phyloP scores from a whole-genome alignment of 2,797 vertebrate genomes.

The Chaetodon trifasciatus region DNA sequence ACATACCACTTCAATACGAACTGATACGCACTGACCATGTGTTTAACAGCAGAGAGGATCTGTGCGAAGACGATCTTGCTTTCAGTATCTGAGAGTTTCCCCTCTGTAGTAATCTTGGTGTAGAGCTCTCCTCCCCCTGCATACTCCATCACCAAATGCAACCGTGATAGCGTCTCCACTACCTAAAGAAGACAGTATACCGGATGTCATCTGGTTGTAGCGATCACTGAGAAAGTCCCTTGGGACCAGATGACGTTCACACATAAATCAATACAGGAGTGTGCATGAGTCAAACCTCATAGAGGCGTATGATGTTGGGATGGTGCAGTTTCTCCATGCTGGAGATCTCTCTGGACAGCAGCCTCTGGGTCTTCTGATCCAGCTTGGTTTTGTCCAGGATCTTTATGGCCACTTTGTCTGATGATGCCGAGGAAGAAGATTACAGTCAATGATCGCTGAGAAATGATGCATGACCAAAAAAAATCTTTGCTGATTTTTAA shows the following conservation, averaged over 20 bases:
- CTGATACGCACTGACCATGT: constrained; percentile 90
- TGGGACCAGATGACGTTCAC: not conserved
- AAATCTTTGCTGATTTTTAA: no score
- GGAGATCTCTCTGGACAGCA: constrained; percentile 96
- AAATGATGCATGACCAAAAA: not conserved
- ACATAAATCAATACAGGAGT: not conserved
- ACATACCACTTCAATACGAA: not conserved
- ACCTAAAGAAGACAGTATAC: constrained; percentile 77
- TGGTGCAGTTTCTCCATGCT: constrained; percentile 99
- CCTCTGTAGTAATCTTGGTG: constrained; percentile 94
- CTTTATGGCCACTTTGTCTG: constrained; percentile 99
- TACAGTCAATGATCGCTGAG: not conserved
- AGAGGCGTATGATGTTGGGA: constrained; percentile 96
- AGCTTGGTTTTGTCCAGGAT: constrained; percentile 98
- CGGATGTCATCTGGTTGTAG: not conserved
- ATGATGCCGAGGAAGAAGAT: constrained; percentile 33
- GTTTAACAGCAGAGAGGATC: constrained; percentile 96
- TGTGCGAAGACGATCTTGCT: constrained; percentile 95
- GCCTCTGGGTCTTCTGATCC: constrained; percentile 95
- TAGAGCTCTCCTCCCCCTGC: constrained; percentile 97
- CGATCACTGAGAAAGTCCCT: not conserved
- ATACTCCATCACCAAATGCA: constrained; percentile 97
- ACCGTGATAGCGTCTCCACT: constrained; percentile 94
- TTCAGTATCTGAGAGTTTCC: constrained; percentile 92
- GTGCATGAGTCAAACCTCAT: constrained; percentile 84